Evolutionary conservation across 2,888 invertebrate species (phyloP), one percentile per base, ranked within the genome.

Genomic region (Epirrhoe tristata): DNA sequence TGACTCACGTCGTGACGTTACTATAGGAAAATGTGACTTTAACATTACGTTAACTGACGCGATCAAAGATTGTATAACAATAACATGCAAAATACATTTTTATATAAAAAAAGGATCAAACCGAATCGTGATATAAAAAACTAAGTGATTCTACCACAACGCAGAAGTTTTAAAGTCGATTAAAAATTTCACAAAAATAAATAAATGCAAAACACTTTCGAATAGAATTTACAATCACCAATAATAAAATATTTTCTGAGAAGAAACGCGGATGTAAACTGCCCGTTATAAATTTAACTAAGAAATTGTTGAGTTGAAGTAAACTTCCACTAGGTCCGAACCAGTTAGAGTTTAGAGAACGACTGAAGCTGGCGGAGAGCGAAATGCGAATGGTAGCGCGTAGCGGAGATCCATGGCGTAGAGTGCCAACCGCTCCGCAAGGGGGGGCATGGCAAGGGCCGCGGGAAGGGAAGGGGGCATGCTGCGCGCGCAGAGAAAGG

Each of bases 401-500:
- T 81, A 83, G 84, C 81, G 81, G 81, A 82, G 82, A 85, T 79
- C 86, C 85, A 81, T 83, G 84, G 82, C 81, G 81, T 82, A 82
- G 67, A 67, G 86, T 82, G 85, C 79, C 83, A 81, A 79, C 75
- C 75, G 82, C 78, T 74, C 39, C 39, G 76, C 77, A 80, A 78
- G 58, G 84, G 79, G 87, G 86, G 87, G 85, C 83, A 78, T 72
- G 84, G 83, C 74, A 77, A 69, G 76, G 73, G 73, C 71, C 63
- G 72, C 72, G 74, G 77, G 80, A 78, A 72, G 69, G 80, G 82
- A 77, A 72, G 62, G 73, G 76, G 80, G 79, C 80, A 83, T 74
- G 78, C 82, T 88, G 93, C 91, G 93, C 91, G 89, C 93, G 90
- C 92, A 91, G 90, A 89, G 91, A 91, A 91, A 90, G 92, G 90